Base-by-base conservation (phyloP, 2,888 invertebrate species). In the Scaptomyza caliginosa region DNA sequence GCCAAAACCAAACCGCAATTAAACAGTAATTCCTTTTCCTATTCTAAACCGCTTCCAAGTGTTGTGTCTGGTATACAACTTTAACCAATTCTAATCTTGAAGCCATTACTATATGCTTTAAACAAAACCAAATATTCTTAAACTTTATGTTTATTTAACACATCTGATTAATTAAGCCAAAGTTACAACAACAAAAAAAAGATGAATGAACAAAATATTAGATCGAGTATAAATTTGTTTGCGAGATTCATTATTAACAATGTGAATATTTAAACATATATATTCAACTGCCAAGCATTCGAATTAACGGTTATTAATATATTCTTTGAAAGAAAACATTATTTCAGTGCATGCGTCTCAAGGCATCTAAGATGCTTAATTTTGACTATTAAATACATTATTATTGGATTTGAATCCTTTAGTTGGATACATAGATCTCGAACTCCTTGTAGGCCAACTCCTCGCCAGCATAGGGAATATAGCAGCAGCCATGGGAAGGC, bases 381-480 rank as follows among this genome's bases (percentile, higher is more conserved):
- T 58, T 24, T 19, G 52, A 64, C 76, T 58, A 57, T 70, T 23
- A 39, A 69, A 72, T 69, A 72, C 57, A 30, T 48, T 46, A 30
- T 48, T 46, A 13, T 34, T 17, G 24, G 34, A 48, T 8, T 13
- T n/a, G 26, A n/a, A 8, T 19, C 3, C 26, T 80, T 80, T 90
- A 91, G 74, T 88, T 77, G 38, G 84, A 57, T 52, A 90, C 84
- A 52, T 96, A 94, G 78, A 97, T 92, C 92, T 97, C 97, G 89
- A 95, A 97, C 49, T 96, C 95, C n/a, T 94, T 93, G 92, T 94
- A 96, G 46, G 94, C 94, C 57, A 96, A 90, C 89, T 97, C 97
- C 82, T 94, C 93, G 39, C 97, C 96, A 0, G 92, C 96, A 89
- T 94, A 97, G 11, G 97, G 94, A 91, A 97, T 96, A 93, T 97